Conservation (phyloP, 2,113 vertebrate genomes). For the Catharus fuscescens region DNA sequence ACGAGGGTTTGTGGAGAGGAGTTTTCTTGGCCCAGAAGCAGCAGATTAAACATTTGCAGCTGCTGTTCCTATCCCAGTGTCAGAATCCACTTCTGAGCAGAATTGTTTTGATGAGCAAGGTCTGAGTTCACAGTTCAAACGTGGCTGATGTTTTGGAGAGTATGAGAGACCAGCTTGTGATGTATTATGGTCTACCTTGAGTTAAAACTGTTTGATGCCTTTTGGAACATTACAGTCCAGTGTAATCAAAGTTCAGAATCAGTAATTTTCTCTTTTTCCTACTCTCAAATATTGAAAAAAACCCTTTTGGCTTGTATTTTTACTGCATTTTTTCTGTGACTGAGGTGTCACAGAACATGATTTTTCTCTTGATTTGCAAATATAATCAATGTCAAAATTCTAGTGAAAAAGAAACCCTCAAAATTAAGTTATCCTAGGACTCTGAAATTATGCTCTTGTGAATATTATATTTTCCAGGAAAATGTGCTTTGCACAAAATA, state of each 20-base stretch:
- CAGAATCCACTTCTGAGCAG: not conserved
- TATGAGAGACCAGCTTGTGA: not conserved
- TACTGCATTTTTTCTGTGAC: not conserved
- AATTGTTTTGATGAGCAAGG: not conserved
- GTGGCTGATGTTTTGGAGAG: not conserved
- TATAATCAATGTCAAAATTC: not conserved
- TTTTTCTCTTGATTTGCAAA: not conserved
- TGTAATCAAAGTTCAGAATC: not conserved
- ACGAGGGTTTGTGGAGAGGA: not conserved
- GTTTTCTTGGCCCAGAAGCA: not conserved
- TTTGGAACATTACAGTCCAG: not conserved
- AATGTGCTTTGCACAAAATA: not conserved
- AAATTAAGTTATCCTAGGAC: not conserved
- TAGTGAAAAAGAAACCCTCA: not conserved
- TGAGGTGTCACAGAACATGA: not conserved
- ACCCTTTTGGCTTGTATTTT: not conserved
- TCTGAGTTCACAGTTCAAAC: not conserved
- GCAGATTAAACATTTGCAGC: not conserved
- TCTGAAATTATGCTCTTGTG: not conserved
- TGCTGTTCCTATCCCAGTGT: not conserved
- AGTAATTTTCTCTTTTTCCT: not conserved
- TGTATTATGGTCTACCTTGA: not conserved
- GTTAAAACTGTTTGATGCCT: not conserved
- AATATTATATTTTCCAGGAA: not conserved
- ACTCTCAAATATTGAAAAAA: not conserved